Evolutionary conservation across 1,140 invertebrate genomes (phyloP).

Genomic region (Drosophila nebulosa): DNA sequence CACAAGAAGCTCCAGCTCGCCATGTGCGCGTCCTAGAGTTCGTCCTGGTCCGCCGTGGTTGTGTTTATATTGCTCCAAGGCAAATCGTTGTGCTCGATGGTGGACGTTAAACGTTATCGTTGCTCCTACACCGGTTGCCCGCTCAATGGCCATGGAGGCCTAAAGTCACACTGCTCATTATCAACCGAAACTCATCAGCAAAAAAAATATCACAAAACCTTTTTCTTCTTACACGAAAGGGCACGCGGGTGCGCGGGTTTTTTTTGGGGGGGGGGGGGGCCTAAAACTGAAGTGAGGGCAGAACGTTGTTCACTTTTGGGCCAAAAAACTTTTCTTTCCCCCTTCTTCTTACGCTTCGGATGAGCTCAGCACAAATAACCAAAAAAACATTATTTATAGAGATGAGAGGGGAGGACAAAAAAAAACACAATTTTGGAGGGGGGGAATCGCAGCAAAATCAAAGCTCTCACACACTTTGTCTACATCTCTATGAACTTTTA

Average conservation of each 20-base stretch:
- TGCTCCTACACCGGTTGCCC: constrained; percentile 9
- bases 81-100: constrained; percentile 11
- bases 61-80: constrained; percentile 4
- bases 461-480: constrained; percentile 14
- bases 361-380: constrained; percentile 58
- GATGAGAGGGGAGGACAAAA: not conserved
- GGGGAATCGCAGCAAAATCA: not conserved
- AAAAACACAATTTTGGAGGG: not conserved
- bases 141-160: constrained; percentile 53
- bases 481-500: constrained; percentile 23
- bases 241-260: too few relatives aligned
- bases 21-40: constrained; percentile 37
- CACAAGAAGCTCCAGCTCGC: constrained; percentile 64
- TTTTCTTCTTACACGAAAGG: not conserved
- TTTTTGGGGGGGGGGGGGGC: constrained; percentile 8
- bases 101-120: constrained; percentile 36
- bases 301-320: not conserved
- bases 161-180: constrained; percentile 40
- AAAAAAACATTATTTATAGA: not conserved
- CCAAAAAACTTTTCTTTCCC: not conserved
- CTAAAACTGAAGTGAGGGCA: constrained; percentile 14
- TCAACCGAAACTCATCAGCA: constrained; percentile 33
- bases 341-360: constrained; percentile 42
- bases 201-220: constrained; percentile 42
- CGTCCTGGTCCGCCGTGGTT: constrained; percentile 24